Conservation (phyloP, 35 echinoderm and acorn worm genomes). For the Eucidaris tribuloides region DNA sequence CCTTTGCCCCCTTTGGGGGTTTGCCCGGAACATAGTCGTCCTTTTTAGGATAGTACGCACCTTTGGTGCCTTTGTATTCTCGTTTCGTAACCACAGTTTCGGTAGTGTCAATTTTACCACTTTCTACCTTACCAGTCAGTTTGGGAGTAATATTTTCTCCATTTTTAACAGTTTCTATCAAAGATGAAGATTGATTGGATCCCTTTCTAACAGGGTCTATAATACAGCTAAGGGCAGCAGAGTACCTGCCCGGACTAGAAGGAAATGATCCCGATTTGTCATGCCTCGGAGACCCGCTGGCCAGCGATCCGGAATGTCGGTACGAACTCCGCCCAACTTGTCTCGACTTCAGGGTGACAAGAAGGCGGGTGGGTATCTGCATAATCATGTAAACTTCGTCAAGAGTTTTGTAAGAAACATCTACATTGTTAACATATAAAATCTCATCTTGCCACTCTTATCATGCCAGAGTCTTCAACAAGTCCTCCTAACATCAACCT, state of each 20-base stretch:
- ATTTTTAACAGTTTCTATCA: constrained; percentile 27
- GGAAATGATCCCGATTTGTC: constrained; percentile 55
- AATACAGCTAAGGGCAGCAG: constrained; percentile 35
- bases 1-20: neutral
- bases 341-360: constrained; percentile 87
- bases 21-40: neutral
- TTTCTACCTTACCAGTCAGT: neutral
- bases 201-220: constrained; percentile 41
- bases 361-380: constrained; percentile 90
- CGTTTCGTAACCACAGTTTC: constrained; percentile 1
- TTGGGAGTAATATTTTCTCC: neutral
- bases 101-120: neutral
- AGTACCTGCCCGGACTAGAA: constrained; percentile 49
- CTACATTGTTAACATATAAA: constrained; percentile 95
- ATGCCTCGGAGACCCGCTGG: constrained; percentile 29
- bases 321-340: constrained; percentile 79
- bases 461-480: constrained; percentile 75
- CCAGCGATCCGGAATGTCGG: constrained; percentile 33
- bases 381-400: constrained; percentile 92
- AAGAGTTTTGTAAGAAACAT: constrained; percentile 77
- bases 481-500: constrained; percentile 84
- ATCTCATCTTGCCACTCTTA: constrained; percentile 95
- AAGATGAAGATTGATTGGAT: constrained; percentile 37
- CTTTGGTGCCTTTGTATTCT: constrained; percentile 1
- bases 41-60: constrained; percentile 14